phyloP scores from a whole-genome alignment of 2,888 invertebrate genomes.

The Zeuzera pyrina region DNA sequence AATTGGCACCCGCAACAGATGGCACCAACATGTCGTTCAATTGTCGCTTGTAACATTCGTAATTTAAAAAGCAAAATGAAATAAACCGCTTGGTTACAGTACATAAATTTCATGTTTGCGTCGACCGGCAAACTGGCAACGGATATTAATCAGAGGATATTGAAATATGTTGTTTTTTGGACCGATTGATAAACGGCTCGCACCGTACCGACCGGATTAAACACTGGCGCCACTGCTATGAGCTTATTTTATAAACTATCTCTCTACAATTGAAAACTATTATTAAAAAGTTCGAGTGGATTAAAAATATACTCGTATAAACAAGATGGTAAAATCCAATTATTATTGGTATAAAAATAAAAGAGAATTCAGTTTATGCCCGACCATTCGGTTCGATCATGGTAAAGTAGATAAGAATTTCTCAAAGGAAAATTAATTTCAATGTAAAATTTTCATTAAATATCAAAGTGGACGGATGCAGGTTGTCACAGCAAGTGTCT shows the following conservation, averaged over 20 bases:
- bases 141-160: constrained; percentile 73
- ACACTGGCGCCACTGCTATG: constrained; percentile 50
- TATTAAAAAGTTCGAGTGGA: too few species aligned
- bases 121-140: constrained; percentile 62
- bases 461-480: constrained; percentile 59
- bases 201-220: constrained; percentile 58
- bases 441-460: constrained; percentile 58
- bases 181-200: constrained; percentile 66
- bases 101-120: constrained; percentile 71
- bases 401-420: too few species aligned
- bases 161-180: constrained; percentile 73
- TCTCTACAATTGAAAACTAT: too few species aligned
- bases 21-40: constrained; percentile 58
- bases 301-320: too few species aligned
- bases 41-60: constrained; percentile 67
- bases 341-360: too few species aligned
- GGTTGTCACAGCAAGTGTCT: constrained; percentile 51
- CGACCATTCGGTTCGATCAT: too few species aligned
- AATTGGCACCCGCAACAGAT: constrained; percentile 64
- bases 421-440: constrained; percentile 39
- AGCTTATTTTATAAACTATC: too few species aligned
- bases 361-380: too few species aligned
- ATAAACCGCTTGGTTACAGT: constrained; percentile 66
- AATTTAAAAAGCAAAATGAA: constrained; percentile 71
- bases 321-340: too few species aligned